Base-by-base conservation (phyloP, 2,113 vertebrate genomes). In the Sorex araneus region DNA sequence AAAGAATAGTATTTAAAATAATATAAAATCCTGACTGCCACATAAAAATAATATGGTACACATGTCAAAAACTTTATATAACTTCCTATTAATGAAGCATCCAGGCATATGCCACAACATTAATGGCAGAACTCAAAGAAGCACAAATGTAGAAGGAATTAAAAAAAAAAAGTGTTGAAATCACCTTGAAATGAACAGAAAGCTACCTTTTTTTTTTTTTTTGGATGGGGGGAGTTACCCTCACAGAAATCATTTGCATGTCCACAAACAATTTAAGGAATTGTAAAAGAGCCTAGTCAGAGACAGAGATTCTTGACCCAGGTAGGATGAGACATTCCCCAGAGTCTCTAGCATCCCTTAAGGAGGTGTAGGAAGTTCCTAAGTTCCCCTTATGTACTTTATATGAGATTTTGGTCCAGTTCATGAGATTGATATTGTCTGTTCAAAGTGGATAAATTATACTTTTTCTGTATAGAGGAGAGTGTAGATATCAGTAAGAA, bases 101-200 rank as follows among this genome's bases (percentile, higher is more conserved):
- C 11, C 28, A 78, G 28, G 47, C 6, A 66, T 60, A 64, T 89
- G 34, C 73, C 85, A 81, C 1, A 75, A 27, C 4, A 18, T 85
- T 82, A 34, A 85, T 54, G 90, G 12, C 16, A 85, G 43, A 30
- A 69, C 18, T 83, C 18, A 67, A 50, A 89, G 15, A 69, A n/a
- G 28, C 25, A 66, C 45, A 70, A 11, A 83, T 75, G 83, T 67
- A 57, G 32, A 12, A 84, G 73, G 21, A 70, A 1, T 77, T 57
- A 21, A 71, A 93, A 47, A 64, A 21, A 71, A 93, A 47, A 21
- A 86, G 69, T 69, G 18, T 74, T 64, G 30, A 79, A 76, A 54
- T 47, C 6, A 16, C 18, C 18, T 60, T 60, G 18, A 6, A 60
- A 60, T 60, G 57, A 60, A 6, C 54, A 54, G 13, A 54, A 54